Percentiles rank a stretch among this genome's conserved stretches.
These are phyloP conservation scores for Mesorhabditis sp. DNA, from an alignment of 2,888 invertebrate species.

Conservation along the genomic window DNA sequence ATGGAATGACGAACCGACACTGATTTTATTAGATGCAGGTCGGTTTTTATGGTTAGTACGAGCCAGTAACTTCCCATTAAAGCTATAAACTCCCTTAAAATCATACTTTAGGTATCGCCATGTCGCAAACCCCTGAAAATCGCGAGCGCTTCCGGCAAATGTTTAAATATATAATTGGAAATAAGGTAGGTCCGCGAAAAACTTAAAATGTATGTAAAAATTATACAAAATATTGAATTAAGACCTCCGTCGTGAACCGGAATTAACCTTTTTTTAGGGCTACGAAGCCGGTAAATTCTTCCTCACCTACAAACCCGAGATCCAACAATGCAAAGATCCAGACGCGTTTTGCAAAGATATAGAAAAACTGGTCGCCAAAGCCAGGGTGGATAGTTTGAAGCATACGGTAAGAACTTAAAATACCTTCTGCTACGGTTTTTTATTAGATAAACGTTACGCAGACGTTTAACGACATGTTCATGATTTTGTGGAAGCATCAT, in stretches of 20 bases:
- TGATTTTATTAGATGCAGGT: slow-evolving; percentile 4
- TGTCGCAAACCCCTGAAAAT: slow-evolving; percentile 4
- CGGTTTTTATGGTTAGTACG: background rate
- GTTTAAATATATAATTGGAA: background rate
- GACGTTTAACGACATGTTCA: slow-evolving; percentile 1
- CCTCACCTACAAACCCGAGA: background rate
- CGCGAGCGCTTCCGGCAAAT: background rate
- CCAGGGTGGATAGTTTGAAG: background rate
- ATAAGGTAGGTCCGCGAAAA: background rate
- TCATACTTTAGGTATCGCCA: background rate
- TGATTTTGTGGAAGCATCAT: slow-evolving; percentile 1
- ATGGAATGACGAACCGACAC: background rate
- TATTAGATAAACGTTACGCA: background rate
- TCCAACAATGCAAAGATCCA: background rate
- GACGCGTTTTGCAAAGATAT: slow-evolving; percentile 1
- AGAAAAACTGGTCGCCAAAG: background rate
- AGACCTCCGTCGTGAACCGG: too few species aligned
- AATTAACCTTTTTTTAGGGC: background rate
- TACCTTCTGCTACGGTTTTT: background rate
- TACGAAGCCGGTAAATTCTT: slow-evolving; percentile 2
- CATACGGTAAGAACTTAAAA: background rate
- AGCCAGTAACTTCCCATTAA: too few species aligned
- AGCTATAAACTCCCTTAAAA: too few species aligned
- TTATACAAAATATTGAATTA: background rate
- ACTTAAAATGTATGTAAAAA: background rate